Evolutionary conservation across 2,888 invertebrate genomes (phyloP).

Genomic region (Sepioteuthis lessoniana): DNA sequence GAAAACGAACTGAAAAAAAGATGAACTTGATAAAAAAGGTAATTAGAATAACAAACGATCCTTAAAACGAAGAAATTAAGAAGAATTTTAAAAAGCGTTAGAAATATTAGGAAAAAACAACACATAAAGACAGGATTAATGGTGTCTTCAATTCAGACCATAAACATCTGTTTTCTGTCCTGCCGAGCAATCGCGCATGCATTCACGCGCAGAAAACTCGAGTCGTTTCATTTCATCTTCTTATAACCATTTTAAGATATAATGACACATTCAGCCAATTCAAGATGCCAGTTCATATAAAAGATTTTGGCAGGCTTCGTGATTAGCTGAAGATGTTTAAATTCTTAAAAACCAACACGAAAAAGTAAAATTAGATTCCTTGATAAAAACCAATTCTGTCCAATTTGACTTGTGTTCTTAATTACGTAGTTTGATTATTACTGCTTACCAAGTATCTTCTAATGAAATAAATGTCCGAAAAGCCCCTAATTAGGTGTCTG

Average conservation of each 20-base stretch:
- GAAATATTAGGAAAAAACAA: background rate
- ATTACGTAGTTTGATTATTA: background rate
- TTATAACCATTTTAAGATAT: background rate
- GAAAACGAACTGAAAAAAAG: background rate
- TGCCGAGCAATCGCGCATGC: background rate
- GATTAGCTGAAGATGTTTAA: background rate
- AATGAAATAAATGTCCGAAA: background rate
- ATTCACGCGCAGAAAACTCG: background rate
- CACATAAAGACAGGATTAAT: background rate
- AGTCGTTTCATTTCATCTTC: conserved; percentile 33
- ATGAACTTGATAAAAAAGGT: background rate
- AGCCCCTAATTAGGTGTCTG: background rate
- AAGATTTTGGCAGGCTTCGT: background rate
- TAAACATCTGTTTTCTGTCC: background rate
- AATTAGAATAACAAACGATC: background rate
- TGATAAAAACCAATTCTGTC: background rate
- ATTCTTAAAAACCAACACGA: background rate
- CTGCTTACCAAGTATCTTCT: background rate
- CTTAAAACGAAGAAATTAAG: background rate
- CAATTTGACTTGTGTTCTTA: background rate
- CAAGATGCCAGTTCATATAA: background rate
- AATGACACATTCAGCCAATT: background rate
- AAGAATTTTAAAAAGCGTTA: background rate
- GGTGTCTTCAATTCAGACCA: background rate
- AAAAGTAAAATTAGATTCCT: background rate